Conservation (phyloP, 2,888 invertebrate genomes). For the Sycophila texana region DNA sequence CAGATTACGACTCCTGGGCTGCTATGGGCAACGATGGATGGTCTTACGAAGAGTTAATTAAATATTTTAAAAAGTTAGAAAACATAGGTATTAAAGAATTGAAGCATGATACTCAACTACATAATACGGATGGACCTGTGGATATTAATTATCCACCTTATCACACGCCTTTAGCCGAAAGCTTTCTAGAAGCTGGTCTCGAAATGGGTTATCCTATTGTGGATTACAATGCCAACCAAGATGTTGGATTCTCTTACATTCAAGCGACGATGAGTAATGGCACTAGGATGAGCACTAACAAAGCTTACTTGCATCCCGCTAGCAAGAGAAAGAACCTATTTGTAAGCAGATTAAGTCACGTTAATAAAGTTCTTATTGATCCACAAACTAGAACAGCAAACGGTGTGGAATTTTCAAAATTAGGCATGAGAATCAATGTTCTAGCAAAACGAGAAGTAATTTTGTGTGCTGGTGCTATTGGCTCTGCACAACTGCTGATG, state of each 20-base stretch:
- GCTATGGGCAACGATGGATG: slow-evolving; percentile 75
- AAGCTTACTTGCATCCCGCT: slow-evolving; percentile 79
- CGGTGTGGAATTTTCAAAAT: slow-evolving; percentile 82
- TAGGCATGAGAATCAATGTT: slow-evolving; percentile 75
- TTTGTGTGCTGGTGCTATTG: slow-evolving; percentile 86
- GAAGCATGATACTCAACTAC: slow-evolving; percentile 75
- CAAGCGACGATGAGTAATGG: slow-evolving; percentile 81
- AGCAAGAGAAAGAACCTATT: slow-evolving; percentile 82
- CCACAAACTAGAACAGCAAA: slow-evolving; percentile 80
- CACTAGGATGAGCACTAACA: slow-evolving; percentile 79
- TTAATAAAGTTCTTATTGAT: slow-evolving; percentile 82
- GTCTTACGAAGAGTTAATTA: slow-evolving; percentile 68
- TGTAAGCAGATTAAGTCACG: slow-evolving; percentile 79
- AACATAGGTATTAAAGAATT: slow-evolving; percentile 74
- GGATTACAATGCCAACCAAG: slow-evolving; percentile 83
- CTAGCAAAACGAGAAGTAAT: slow-evolving; percentile 84
- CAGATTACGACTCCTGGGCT: slow-evolving; percentile 77
- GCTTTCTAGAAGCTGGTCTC: slow-evolving; percentile 80
- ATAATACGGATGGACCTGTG: slow-evolving; percentile 79
- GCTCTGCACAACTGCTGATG: slow-evolving; percentile 87
- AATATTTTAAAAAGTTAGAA: slow-evolving; percentile 78
- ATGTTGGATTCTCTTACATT: slow-evolving; percentile 82
- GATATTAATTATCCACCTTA: slow-evolving; percentile 79
- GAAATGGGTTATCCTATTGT: slow-evolving; percentile 80
- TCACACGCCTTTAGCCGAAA: slow-evolving; percentile 79